Percentiles rank a stretch among this genome's conserved stretches.
Conservation (phyloP, 2,888 invertebrate genomes). For the Stomorhina lunata region DNA sequence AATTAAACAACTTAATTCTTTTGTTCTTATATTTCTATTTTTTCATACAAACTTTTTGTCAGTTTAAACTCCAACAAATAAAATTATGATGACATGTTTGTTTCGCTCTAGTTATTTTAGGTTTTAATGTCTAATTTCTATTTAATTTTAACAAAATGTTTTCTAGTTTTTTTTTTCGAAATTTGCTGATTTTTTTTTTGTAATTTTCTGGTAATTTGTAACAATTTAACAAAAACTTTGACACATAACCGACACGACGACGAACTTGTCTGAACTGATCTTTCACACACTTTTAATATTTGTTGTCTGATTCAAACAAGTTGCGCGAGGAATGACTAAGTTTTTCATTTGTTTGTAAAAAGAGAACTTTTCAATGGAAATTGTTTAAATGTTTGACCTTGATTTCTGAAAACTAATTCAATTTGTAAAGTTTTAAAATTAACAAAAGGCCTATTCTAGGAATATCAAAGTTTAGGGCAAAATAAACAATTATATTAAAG, state of each 20-base stretch:
- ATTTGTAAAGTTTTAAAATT: not conserved
- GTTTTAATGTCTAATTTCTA: not conserved
- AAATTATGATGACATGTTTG: constrained; percentile 3
- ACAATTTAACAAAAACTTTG: not conserved
- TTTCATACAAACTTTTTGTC: not conserved
- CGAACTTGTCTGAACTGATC: no score
- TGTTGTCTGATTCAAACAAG: not conserved
- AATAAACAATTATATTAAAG: no score
- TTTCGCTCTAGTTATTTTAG: constrained; percentile 45
- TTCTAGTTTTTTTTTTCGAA: not conserved
- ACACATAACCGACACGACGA: not conserved
- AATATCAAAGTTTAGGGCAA: no score
- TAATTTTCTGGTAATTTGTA: constrained; percentile 14
- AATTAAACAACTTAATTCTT: not conserved
- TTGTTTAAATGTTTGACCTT: not conserved
- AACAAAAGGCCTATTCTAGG: not conserved
- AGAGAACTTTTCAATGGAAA: not conserved
- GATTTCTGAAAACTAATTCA: not conserved
- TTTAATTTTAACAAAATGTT: constrained; percentile 23
- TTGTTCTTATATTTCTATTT: not conserved
- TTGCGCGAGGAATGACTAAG: no score
- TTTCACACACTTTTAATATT: no score
- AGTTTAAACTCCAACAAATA: not conserved
- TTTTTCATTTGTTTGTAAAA: no score
- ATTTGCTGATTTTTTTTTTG: not conserved